Evolutionary conservation across 2,888 invertebrate species (phyloP).

Genomic region (Apoda limacodes): DNA sequence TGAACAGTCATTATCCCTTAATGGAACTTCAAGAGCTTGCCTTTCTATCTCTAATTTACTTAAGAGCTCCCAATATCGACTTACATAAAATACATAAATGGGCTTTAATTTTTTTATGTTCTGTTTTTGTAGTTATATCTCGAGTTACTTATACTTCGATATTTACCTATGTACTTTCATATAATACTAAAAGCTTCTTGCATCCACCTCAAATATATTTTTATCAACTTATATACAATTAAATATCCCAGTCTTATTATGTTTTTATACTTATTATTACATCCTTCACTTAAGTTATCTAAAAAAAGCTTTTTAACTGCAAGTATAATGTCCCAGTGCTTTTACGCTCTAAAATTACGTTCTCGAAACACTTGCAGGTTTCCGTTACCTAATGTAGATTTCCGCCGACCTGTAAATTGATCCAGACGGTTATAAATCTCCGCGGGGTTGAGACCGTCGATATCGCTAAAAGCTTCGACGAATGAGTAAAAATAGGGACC

Average conservation of each 20-base stretch:
- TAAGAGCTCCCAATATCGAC: slow-evolving; percentile 31
- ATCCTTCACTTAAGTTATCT: slow-evolving; percentile 41
- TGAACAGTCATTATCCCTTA: slow-evolving; percentile 51
- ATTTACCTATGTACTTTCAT: too few relatives aligned
- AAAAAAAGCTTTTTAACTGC: slow-evolving; percentile 28
- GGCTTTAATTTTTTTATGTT: too few relatives aligned
- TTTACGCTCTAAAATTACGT: slow-evolving; percentile 46
- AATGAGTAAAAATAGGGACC: slow-evolving; percentile 54
- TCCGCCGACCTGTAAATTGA: slow-evolving; percentile 56
- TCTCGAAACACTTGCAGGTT: slow-evolving; percentile 41
- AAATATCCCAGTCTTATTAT: slow-evolving; percentile 24
- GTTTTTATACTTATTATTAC: too few relatives aligned
- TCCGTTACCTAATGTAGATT: slow-evolving; percentile 55
- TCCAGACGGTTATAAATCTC: slow-evolving; percentile 58
- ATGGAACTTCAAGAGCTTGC: slow-evolving; percentile 45
- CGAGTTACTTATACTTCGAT: too few relatives aligned
- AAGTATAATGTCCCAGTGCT: slow-evolving; percentile 34
- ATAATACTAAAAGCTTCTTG: too few relatives aligned
- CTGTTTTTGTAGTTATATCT: too few relatives aligned
- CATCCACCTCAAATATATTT: too few relatives aligned
- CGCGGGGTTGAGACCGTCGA: slow-evolving; percentile 40
- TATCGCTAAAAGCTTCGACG: slow-evolving; percentile 61
- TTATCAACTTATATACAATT: slow-evolving; percentile 22
- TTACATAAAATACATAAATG: too few relatives aligned
- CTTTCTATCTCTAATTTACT: slow-evolving; percentile 37